Conservation (phyloP, 2,113 vertebrate genomes). For the Danionella cerebrum region DNA sequence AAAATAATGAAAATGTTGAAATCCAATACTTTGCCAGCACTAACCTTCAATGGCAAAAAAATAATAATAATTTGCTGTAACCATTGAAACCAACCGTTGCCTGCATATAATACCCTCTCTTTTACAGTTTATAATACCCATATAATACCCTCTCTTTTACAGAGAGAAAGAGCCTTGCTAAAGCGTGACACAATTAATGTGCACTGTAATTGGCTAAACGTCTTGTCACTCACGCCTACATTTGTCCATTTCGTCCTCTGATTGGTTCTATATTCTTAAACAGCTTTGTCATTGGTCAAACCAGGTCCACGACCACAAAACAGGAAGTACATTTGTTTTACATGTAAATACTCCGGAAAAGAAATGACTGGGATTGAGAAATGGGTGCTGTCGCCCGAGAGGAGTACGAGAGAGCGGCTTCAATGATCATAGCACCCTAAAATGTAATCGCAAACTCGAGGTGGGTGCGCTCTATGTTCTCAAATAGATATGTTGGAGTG, state of each 20-base stretch:
- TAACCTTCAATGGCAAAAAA: too few species aligned
- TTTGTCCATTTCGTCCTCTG: background rate
- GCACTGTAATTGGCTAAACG: background rate
- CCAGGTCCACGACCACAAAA: constrained; percentile 10
- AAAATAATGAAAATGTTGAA: too few species aligned
- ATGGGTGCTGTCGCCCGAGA: constrained; percentile 1
- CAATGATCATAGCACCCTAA: constrained; percentile 6
- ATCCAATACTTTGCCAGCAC: too few species aligned
- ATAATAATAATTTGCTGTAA: background rate
- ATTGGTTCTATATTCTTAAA: background rate
- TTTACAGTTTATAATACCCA: background rate
- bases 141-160: background rate
- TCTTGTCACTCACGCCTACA: background rate
- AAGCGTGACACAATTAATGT: background rate
- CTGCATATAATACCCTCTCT: too few species aligned
- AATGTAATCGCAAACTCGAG: background rate
- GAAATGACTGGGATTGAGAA: constrained; percentile 5
- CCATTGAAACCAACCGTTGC: too few species aligned
- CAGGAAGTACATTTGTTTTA: background rate
- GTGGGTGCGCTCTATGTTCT: background rate
- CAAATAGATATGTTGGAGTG: background rate
- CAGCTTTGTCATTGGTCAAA: constrained; percentile 4
- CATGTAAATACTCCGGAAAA: constrained; percentile 33
- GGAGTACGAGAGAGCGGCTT: background rate
- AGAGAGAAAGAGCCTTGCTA: background rate